Conservation (phyloP, 2,113 vertebrate species). For the Gorsachius goisagi region DNA sequence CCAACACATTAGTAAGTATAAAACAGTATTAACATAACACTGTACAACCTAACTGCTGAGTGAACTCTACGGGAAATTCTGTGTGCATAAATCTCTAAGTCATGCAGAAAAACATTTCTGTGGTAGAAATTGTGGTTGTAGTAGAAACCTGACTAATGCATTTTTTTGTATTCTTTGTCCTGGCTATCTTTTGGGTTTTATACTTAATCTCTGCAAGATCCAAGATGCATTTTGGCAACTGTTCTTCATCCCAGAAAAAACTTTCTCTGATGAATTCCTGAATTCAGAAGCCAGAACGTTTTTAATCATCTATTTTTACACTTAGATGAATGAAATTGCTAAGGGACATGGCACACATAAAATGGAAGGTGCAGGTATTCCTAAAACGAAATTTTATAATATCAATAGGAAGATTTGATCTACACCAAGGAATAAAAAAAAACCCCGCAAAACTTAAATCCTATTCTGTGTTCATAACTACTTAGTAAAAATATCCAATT, state of each 20-base stretch:
- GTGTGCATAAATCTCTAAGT: neutral
- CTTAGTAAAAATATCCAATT: neutral
- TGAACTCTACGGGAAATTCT: neutral
- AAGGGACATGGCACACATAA: neutral
- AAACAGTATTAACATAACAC: neutral
- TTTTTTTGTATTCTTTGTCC: neutral
- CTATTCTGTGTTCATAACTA: neutral
- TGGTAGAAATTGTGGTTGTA: neutral
- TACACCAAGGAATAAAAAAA: neutral
- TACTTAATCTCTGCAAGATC: neutral
- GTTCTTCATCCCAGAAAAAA: neutral
- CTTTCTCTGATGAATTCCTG: neutral
- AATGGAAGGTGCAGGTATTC: neutral
- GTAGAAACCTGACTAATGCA: neutral
- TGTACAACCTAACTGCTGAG: neutral
- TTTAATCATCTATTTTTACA: neutral
- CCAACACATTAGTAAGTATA: neutral
- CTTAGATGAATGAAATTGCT: neutral
- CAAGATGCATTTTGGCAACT: neutral
- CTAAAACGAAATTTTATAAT: neutral
- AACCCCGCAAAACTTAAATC: neutral
- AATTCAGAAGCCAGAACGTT: neutral
- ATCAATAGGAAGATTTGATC: neutral
- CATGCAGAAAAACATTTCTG: neutral
- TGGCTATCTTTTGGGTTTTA: neutral